A percentile compares a stretch with the other conserved stretches of the same genome.
These are phyloP conservation scores for Agelastica alni DNA, from an alignment of 2,888 invertebrate species.

Conservation along the genomic window DNA sequence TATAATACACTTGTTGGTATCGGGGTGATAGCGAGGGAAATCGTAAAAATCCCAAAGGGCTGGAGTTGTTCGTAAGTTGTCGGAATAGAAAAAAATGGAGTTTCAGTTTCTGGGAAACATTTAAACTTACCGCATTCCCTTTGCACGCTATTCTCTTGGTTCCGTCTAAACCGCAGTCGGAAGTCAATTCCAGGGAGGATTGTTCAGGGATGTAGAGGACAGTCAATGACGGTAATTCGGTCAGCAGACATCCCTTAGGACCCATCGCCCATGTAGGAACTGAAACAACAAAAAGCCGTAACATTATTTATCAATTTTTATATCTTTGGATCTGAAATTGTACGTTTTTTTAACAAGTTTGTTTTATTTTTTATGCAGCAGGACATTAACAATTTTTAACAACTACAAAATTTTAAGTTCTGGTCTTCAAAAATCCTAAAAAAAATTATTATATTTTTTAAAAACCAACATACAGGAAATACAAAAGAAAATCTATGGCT, in stretches of 20 bases:
- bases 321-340: too few species aligned
- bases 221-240: conserved; percentile 73
- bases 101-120: background rate
- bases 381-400: too few species aligned
- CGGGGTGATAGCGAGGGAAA: background rate
- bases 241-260: conserved; percentile 71
- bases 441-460: too few species aligned
- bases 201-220: conserved; percentile 77
- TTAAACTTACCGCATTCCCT: conserved; percentile 69
- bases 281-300: conserved; percentile 53
- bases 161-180: conserved; percentile 76
- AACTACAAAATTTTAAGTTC: too few species aligned
- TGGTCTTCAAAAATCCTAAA: too few species aligned
- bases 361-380: too few species aligned
- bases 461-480: too few species aligned
- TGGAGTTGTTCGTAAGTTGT: background rate
- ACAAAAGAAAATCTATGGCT: too few species aligned
- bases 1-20: background rate
- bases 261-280: conserved; percentile 76
- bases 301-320: too few species aligned
- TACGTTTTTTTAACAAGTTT: too few species aligned
- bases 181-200: conserved; percentile 74
- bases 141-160: conserved; percentile 74
- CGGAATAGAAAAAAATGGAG: background rate
- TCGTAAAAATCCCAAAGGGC: background rate